Evolutionary conservation across 64 coral and sea anemone genomes (phyloP).

Genomic region (Trachythela sp.): DNA sequence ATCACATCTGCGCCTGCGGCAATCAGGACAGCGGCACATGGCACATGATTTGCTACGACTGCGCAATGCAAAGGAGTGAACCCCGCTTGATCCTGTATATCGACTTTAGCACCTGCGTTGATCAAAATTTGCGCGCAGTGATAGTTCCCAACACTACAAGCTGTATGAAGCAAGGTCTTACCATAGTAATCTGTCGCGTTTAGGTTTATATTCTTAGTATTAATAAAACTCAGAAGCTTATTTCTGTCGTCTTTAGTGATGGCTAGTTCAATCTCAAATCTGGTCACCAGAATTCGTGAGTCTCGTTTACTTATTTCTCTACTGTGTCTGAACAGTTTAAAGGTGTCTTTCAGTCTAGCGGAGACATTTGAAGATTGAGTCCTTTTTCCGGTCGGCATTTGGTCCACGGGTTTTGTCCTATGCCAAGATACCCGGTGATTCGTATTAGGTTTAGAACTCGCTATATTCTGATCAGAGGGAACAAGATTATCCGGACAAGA

Average conservation of each 20-base stretch:
- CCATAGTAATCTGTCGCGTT: background rate
- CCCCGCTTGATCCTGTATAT: background rate
- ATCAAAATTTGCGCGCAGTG: conserved; percentile 10
- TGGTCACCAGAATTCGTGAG: background rate
- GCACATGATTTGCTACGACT: background rate
- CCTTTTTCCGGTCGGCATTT: too few species aligned
- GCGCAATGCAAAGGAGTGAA: conserved; percentile 9
- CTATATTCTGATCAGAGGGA: too few species aligned
- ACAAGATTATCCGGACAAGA: too few species aligned
- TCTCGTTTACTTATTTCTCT: background rate
- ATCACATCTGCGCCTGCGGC: background rate
- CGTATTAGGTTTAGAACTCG: too few species aligned
- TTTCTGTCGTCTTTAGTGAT: background rate
- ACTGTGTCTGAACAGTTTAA: background rate
- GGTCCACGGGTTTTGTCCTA: too few species aligned
- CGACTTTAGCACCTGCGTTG: background rate
- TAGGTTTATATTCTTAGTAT: background rate
- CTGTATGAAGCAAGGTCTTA: background rate
- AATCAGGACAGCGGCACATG: background rate
- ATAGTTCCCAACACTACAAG: background rate
- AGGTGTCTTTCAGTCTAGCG: background rate
- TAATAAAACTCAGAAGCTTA: background rate
- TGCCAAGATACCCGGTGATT: too few species aligned
- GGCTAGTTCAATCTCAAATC: background rate
- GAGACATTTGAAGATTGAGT: too few species aligned